These are phyloP conservation scores for Pyrgilauda ruficollis DNA, from an alignment of 2,113 vertebrate genomes.

Conservation along the genomic window DNA sequence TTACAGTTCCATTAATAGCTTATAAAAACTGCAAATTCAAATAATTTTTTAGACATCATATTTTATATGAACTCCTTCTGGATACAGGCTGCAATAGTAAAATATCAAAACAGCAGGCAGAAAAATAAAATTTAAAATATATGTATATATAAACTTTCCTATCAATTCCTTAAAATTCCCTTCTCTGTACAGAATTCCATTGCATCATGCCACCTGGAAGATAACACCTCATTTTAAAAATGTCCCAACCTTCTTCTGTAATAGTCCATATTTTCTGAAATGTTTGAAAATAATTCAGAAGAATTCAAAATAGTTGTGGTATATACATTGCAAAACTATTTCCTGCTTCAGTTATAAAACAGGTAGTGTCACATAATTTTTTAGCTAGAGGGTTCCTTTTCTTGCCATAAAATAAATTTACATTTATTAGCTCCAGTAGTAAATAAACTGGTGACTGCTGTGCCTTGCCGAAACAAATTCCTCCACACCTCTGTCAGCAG, in stretches of 20 bases:
- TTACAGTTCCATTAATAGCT: neutral
- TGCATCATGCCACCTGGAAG: neutral
- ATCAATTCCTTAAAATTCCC: neutral
- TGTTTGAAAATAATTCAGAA: neutral
- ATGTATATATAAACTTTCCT: neutral
- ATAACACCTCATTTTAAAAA: neutral
- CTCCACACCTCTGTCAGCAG: neutral
- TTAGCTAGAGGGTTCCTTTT: neutral
- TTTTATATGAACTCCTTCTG: neutral
- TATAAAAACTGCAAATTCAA: neutral
- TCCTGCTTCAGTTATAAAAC: neutral
- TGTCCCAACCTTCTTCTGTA: fast-evolving
- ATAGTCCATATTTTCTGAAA: neutral
- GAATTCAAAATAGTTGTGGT: neutral
- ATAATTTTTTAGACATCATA: neutral
- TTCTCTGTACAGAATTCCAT: neutral
- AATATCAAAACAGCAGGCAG: neutral
- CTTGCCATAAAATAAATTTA: neutral
- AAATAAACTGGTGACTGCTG: neutral
- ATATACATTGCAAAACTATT: neutral
- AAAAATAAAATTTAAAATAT: too few relatives aligned
- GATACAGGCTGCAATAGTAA: neutral
- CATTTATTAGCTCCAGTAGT: neutral
- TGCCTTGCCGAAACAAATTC: neutral
- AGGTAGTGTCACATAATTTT: neutral